Base-by-base conservation (phyloP, 2,888 invertebrate species). In the Parnassius smintheus region DNA sequence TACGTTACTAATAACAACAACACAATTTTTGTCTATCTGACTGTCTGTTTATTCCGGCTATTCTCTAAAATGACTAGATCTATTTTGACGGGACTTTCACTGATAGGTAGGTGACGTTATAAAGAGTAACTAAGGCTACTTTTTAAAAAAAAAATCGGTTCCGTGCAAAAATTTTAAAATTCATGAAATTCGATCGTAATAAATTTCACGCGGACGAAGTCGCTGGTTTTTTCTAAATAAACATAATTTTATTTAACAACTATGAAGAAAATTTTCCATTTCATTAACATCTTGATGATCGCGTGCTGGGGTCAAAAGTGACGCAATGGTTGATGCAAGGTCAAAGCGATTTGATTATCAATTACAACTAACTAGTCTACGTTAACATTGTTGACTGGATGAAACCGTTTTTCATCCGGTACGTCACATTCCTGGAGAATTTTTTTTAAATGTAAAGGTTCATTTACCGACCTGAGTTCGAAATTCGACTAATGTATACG, bases 261-360 rank as follows among this genome's bases (percentile, higher is more conserved):
- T 51, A 56, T 55, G 52, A n/a, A 48, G 57, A 63, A 57, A 66
- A 63, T 61, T 63, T 66, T 68, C 66, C 68, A 66, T 61, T 61
- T 56, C 52, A 68, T 60, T 58, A 52, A 59, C 51, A 65, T 56
- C 45, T 59, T 59, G 13, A 49, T 50, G 56, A 65, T 66, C 61
- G 68, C 68, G 68, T 68, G 68, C 51, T 35, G 53, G 59, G 56
- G 60, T 48, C 67, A 55, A 35, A 44, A 35, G 42, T 11, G 56
- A 53, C 42, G 54, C 41, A 9, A 11, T 8, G 50, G 48, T 50
- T 35, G 22, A 4, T 8, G 35, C 66, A 65, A 66, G 68, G 68
- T 61, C 66, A 46, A 18, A 62, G 35, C 59, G 48, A 64, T 61
- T 59, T 60, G 22, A 56, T 56, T 13, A 50, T 59, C 44, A 45